Percentiles rank a stretch among this genome's conserved stretches.
Evolutionary conservation across 2,113 vertebrate genomes (phyloP).

Genomic region (Rostratula benghalensis): DNA sequence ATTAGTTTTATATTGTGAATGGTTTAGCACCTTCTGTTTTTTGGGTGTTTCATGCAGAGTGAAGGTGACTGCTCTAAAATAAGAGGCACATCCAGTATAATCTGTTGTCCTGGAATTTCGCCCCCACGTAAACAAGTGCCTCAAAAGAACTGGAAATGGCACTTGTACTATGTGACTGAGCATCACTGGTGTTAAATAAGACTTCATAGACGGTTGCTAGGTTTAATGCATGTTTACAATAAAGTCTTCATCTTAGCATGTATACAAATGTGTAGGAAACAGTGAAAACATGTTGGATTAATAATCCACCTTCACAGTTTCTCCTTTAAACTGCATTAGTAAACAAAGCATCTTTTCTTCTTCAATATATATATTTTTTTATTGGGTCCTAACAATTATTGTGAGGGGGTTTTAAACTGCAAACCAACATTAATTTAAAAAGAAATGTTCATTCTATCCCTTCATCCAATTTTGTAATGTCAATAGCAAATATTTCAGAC

Average conservation of each 20-base stretch:
- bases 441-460: neutral
- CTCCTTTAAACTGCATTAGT: neutral
- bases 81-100: neutral
- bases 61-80: neutral
- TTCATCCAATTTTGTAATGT: neutral
- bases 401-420: accelerated
- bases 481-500: neutral
- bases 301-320: neutral
- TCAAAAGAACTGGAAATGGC: neutral
- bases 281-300: neutral
- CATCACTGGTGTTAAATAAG: neutral
- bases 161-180: neutral
- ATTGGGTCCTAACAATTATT: neutral
- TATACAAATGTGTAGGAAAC: neutral
- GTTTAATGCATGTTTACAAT: neutral
- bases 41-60: neutral
- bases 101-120: neutral
- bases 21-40: neutral
- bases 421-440: neutral
- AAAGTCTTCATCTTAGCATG: neutral
- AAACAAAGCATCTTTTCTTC: neutral
- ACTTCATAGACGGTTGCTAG: neutral
- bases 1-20: neutral
- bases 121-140: neutral
- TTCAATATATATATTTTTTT: neutral